Conservation (phyloP, 2,113 vertebrate species). For the Mellivora capensis region DNA sequence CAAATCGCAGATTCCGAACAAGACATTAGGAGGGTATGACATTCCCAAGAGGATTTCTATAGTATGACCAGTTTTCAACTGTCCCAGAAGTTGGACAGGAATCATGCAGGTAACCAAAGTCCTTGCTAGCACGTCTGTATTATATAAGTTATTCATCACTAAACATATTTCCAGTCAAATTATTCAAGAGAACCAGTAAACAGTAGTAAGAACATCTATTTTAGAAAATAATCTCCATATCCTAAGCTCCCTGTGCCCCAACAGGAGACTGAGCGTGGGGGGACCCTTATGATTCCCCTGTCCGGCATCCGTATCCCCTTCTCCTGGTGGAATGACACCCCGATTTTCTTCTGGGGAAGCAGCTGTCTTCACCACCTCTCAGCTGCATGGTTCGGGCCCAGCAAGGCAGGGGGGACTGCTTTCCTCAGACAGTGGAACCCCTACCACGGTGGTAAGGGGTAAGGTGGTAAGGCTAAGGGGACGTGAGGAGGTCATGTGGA, state of each 20-base stretch:
- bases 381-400: not conserved
- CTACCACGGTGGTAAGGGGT: not conserved
- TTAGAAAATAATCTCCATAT: not conserved
- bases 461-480: not conserved
- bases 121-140: not conserved
- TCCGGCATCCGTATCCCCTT: fast-evolving
- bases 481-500: not conserved
- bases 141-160: not conserved
- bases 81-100: not conserved
- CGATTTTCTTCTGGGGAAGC: not conserved
- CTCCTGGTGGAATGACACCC: not conserved
- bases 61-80: not conserved
- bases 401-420: not conserved
- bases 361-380: not conserved
- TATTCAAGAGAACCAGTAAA: not conserved
- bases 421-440: too few relatives aligned
- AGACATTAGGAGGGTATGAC: not conserved
- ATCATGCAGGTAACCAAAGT: not conserved
- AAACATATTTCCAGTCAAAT: not conserved
- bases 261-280: too few relatives aligned
- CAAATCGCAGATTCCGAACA: not conserved
- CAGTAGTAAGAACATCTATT: not conserved
- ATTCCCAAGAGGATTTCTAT: not conserved
- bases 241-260: too few relatives aligned
- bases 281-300: too few relatives aligned